Evolutionary conservation across 2,113 vertebrate genomes (phyloP), one percentile per base, ranked within the genome.

Genomic region (Origma solitaria): DNA sequence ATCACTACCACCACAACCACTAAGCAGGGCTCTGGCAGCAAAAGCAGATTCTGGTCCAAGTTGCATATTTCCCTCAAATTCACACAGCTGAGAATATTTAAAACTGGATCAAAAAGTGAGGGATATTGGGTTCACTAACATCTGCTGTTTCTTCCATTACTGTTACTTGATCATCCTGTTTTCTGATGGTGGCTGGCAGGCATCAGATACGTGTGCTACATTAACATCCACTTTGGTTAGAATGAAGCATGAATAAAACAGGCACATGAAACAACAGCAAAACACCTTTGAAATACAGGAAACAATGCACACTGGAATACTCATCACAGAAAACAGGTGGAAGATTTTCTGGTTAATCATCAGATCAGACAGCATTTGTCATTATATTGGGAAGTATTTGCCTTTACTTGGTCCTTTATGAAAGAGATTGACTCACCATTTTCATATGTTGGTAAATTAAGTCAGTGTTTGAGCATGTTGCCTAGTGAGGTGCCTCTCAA

Each of bases 31-130:
- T 86, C 45, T 82, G 76, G 76, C 53, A 94, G 44, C 11, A 78
- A 94, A 94, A 90, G 44, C 6, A 82, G 82, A 79, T 65, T 94
- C 77, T 94, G 21, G 44, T 70, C 50, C 73, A 73, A 49, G 76
- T 47, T 92, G 50, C 64, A 25, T 84, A 79, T 94, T 94, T 95
- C 38, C 15, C 38, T 91, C 65, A 93, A 75, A 95, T 76, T 83
- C 86, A 79, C 75, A 89, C 92, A 97, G 88, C 83, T 96, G 88
- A 95, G 71, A 93, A 61, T 91, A 86, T 93, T 95, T 95, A 89
- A 90, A 86, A 90, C n/a, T 30, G 49, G 31, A 88, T 95, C 24
- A 81, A 86, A 92, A 78, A 82, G 18, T 65, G 24, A 73, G 37
- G 56, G 23, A 70, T 85, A 57, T 12, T 82, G 47, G 14, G 14